phyloP scores from a whole-genome alignment of 2,797 vertebrate species.

The Sebastes itinus region DNA sequence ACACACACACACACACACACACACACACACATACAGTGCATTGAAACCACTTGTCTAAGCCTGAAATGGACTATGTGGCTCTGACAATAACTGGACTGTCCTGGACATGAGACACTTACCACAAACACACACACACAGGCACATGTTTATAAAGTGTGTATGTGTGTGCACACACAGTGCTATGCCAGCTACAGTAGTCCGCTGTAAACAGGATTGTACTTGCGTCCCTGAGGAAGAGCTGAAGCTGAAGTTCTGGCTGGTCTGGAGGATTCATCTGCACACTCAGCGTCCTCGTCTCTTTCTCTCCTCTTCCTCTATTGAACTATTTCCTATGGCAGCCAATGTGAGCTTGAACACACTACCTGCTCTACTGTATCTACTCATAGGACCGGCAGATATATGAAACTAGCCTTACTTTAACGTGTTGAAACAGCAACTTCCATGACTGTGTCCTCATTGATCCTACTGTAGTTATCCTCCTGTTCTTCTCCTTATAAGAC shows the following conservation, averaged over 20 bases:
- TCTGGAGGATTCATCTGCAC: background rate
- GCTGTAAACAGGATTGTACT: background rate
- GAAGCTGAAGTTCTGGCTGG: background rate
- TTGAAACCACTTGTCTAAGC: no score
- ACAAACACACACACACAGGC: background rate
- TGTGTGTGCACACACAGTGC: background rate
- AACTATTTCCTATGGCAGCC: background rate
- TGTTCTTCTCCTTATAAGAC: no score
- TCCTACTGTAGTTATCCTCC: background rate
- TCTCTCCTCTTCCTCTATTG: background rate
- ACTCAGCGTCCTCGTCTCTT: background rate
- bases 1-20: background rate
- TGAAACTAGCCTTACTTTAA: slow-evolving; percentile 1
- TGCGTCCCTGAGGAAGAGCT: background rate
- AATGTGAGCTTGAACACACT: background rate
- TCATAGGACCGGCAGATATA: background rate
- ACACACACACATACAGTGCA: no score
- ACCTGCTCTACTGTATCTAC: background rate
- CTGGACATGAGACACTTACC: background rate
- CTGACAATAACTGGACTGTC: no score
- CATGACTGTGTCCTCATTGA: background rate
- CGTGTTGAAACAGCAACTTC: slow-evolving; percentile 2
- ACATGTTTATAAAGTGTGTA: background rate
- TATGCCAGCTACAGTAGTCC: background rate
- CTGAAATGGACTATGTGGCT: no score